These are phyloP conservation scores for Antheraea pernyi DNA, from an alignment of 1,140 invertebrate genomes.

Conservation along the genomic window DNA sequence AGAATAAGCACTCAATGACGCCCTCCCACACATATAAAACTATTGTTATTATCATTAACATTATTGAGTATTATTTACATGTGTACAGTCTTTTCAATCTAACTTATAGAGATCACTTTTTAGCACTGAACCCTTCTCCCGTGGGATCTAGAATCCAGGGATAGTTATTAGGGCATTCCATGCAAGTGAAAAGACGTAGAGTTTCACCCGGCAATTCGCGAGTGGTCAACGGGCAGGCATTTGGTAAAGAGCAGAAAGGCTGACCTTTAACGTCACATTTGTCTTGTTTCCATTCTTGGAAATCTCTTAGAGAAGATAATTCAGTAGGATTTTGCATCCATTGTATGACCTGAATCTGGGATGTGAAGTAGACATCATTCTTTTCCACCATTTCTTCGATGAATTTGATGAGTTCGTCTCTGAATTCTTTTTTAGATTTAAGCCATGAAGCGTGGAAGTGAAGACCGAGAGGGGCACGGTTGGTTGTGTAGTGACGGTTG, in stretches of 20 bases:
- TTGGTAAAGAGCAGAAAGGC: slow-evolving; percentile 94
- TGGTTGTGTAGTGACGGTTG: slow-evolving; percentile 94
- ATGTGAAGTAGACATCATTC: slow-evolving; percentile 97
- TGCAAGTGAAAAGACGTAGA: slow-evolving; percentile 94
- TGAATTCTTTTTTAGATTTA: slow-evolving; percentile 96
- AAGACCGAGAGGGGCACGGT: slow-evolving; percentile 95
- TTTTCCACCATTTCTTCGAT: slow-evolving; percentile 95
- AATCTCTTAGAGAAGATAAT: slow-evolving; percentile 90
- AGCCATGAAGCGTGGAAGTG: slow-evolving; percentile 98
- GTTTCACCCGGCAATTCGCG: slow-evolving; percentile 95
- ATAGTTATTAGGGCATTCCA: slow-evolving; percentile 97
- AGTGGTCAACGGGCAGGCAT: slow-evolving; percentile 93
- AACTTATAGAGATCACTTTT: slow-evolving; percentile 81
- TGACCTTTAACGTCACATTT: slow-evolving; percentile 97
- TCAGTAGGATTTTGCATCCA: slow-evolving; percentile 99
- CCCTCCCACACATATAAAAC: slow-evolving; percentile 14
- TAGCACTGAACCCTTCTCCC: slow-evolving; percentile 94
- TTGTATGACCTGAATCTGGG: slow-evolving; percentile 95
- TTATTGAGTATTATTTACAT: slow-evolving; percentile 79
- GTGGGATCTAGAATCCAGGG: slow-evolving; percentile 97
- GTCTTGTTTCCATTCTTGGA: slow-evolving; percentile 95
- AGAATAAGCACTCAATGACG: slow-evolving; percentile 10
- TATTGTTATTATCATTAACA: slow-evolving; percentile 68
- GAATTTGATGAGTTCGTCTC: slow-evolving; percentile 94
- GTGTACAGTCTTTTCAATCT: slow-evolving; percentile 75